Percentiles rank a stretch among this genome's conserved stretches.
Conservation (phyloP, 1,140 invertebrate species). For the Heterodera schachtii region DNA sequence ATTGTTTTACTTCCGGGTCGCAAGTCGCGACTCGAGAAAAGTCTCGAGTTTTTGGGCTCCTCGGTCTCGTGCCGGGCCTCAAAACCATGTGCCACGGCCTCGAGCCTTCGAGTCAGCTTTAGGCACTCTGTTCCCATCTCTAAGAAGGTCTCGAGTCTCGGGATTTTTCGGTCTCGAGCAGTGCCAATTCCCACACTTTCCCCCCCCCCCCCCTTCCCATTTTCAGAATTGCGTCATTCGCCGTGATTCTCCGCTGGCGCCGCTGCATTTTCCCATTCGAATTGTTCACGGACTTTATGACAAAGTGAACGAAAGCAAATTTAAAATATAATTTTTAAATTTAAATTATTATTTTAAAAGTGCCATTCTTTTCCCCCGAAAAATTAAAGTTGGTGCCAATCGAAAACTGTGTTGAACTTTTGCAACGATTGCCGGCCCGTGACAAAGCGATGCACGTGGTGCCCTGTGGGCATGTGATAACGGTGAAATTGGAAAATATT, state of each 20-base stretch:
- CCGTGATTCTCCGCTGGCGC: background rate
- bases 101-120: too few species aligned
- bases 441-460: background rate
- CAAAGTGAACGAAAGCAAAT: constrained; percentile 24
- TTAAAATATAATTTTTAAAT: background rate
- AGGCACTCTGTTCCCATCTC: too few species aligned
- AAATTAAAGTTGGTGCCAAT: background rate
- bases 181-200: too few species aligned
- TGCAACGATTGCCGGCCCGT: background rate
- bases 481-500: background rate
- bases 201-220: too few species aligned
- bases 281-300: constrained; percentile 44
- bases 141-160: too few species aligned
- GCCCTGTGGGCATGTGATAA: background rate
- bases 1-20: too few species aligned
- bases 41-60: too few species aligned
- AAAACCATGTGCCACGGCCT: too few species aligned
- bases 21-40: too few species aligned
- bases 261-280: constrained; percentile 32
- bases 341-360: background rate
- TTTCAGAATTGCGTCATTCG: constrained; percentile 34
- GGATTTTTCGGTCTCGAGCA: too few species aligned
- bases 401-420: background rate
- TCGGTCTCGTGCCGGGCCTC: too few species aligned
- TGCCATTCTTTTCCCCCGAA: background rate